phyloP scores from a whole-genome alignment of 2,113 vertebrate species.

The Pithys albifrons region DNA sequence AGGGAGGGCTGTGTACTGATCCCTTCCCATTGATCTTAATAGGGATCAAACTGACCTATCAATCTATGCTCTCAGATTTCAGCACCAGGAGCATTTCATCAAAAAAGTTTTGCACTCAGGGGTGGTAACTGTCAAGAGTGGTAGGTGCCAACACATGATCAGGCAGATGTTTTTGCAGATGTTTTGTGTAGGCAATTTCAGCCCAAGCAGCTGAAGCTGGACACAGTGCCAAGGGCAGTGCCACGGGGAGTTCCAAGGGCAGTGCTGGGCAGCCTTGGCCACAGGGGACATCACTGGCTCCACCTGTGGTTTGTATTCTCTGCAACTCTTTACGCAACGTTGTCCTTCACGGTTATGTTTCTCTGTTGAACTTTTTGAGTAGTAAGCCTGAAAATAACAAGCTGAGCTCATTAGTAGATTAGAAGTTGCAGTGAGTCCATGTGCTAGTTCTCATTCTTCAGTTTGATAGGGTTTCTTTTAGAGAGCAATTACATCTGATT shows the following conservation, averaged over 20 bases:
- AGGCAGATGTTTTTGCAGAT: neutral
- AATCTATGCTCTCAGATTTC: neutral
- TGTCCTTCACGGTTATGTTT: slow-evolving; percentile 85
- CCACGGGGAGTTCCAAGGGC: neutral
- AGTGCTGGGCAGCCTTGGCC: neutral
- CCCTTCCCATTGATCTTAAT: neutral
- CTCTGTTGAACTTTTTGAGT: slow-evolving; percentile 74
- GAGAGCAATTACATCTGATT: slow-evolving; percentile 92
- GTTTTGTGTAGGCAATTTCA: neutral
- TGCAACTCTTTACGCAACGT: slow-evolving; percentile 55
- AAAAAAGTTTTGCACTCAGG: neutral
- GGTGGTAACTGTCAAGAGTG: neutral
- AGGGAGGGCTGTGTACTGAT: accelerated
- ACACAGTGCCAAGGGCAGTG: neutral
- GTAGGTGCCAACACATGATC: neutral
- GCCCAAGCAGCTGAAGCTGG: neutral
- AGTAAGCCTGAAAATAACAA: slow-evolving; percentile 83
- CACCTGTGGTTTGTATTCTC: neutral
- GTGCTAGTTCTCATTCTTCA: slow-evolving; percentile 76
- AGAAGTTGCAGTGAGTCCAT: slow-evolving; percentile 86
- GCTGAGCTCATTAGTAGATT: slow-evolving; percentile 91
- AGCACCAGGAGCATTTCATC: neutral
- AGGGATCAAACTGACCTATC: neutral
- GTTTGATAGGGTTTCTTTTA: slow-evolving; percentile 84
- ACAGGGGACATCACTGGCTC: neutral